Conservation (phyloP, 2,113 vertebrate species). For the Empidonax traillii region DNA sequence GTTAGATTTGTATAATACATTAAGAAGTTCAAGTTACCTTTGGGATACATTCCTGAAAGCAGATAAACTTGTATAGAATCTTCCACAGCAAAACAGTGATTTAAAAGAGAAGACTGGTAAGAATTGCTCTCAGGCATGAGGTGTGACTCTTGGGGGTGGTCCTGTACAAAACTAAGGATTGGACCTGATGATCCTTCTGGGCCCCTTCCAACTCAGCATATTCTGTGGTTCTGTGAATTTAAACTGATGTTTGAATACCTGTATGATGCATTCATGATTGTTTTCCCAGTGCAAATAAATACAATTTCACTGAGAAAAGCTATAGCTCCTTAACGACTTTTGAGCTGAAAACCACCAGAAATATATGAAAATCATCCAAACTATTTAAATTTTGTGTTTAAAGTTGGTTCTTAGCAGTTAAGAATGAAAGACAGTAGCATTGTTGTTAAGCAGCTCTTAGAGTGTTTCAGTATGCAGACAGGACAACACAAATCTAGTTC, state of each 20-base stretch:
- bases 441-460: background rate
- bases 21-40: background rate
- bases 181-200: background rate
- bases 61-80: background rate
- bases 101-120: background rate
- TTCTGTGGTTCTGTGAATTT: background rate
- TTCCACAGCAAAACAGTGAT: rapidly evolving
- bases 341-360: background rate
- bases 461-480: background rate
- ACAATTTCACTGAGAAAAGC: background rate
- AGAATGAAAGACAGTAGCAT: background rate
- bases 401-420: background rate
- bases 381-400: background rate
- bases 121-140: background rate
- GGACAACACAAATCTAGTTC: background rate
- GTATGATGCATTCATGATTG: background rate
- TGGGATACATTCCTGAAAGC: background rate
- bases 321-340: background rate
- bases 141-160: background rate
- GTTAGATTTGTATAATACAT: background rate
- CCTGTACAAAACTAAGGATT: background rate
- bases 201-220: background rate
- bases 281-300: background rate
- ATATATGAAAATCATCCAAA: background rate
- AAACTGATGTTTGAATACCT: background rate